Evolutionary conservation across 2,888 invertebrate genomes (phyloP).

Genomic region (Agrochola lota): DNA sequence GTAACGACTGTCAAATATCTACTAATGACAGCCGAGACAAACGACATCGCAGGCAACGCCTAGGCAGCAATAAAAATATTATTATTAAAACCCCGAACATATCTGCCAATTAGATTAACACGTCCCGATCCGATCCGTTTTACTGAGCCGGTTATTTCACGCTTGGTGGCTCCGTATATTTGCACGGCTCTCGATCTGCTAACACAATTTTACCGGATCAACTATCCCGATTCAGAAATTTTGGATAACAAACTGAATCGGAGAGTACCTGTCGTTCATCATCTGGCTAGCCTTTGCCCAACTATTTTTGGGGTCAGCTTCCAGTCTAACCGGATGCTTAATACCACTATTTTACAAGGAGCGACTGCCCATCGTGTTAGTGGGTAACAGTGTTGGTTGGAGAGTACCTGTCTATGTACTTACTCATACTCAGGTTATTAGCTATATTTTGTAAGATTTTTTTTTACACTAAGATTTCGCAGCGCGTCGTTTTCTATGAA

Average conservation of each 20-base stretch:
- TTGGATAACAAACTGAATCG: slow-evolving; percentile 14
- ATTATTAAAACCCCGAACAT: slow-evolving; percentile 8
- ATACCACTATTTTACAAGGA: too few species aligned
- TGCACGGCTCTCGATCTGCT: slow-evolving; percentile 25
- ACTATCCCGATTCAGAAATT: slow-evolving; percentile 7
- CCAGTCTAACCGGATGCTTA: too few species aligned
- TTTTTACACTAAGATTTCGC: too few species aligned
- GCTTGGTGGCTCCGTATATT: slow-evolving; percentile 27
- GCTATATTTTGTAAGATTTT: too few species aligned
- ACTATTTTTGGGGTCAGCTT: background rate
- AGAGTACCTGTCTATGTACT: too few species aligned
- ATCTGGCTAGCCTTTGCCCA: background rate
- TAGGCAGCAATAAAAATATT: background rate
- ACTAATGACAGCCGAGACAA: background rate
- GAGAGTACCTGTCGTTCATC: background rate
- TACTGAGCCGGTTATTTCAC: slow-evolving; percentile 44
- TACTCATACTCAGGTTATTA: too few species aligned
- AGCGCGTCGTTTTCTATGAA: too few species aligned
- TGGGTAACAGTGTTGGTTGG: too few species aligned
- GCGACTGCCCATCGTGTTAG: too few species aligned
- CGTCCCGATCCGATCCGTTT: slow-evolving; percentile 8
- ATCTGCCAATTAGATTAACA: slow-evolving; percentile 42
- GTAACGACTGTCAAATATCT: background rate
- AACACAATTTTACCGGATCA: slow-evolving; percentile 30
- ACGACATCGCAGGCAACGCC: too few species aligned